These are phyloP conservation scores for Drosophila yooni DNA, from an alignment of 2,888 invertebrate genomes.

Conservation along the genomic window DNA sequence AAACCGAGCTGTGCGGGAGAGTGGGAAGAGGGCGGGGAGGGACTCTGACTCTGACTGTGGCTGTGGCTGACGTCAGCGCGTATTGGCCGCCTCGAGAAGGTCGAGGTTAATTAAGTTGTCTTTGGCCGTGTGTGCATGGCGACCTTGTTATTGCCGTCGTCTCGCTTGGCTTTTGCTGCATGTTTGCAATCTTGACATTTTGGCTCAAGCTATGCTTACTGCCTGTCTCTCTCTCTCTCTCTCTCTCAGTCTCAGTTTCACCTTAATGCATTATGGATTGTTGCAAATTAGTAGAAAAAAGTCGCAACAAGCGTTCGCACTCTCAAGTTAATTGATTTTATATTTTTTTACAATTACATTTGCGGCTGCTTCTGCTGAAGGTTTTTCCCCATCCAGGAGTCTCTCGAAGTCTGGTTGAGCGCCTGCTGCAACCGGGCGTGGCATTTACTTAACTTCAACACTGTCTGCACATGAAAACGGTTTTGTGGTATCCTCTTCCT, in stretches of 20 bases:
- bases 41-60: not conserved
- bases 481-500: constrained; percentile 11
- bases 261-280: constrained; percentile 74
- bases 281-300: constrained; percentile 51
- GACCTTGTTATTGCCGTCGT: constrained; percentile 59
- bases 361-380: constrained; percentile 26
- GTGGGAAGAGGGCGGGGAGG: not conserved
- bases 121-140: constrained; percentile 63
- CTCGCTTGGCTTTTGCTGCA: constrained; percentile 37
- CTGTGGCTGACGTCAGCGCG: constrained; percentile 69
- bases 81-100: constrained; percentile 71
- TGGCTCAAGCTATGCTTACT: constrained; percentile 32
- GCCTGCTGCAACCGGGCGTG: constrained; percentile 46
- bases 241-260: not conserved
- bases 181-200: constrained; percentile 70
- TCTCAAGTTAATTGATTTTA: constrained; percentile 67
- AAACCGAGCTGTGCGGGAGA: constrained; percentile 1
- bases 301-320: constrained; percentile 22
- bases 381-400: not conserved
- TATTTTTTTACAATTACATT: constrained; percentile 69
- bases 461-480: constrained; percentile 29
- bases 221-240: not conserved
- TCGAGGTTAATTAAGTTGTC: constrained; percentile 84
- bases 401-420: constrained; percentile 29
- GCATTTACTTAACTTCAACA: constrained; percentile 51